Percentiles rank a stretch among this genome's conserved stretches.
Conservation (phyloP, 2,113 vertebrate species). For the Platichthys flesus region DNA sequence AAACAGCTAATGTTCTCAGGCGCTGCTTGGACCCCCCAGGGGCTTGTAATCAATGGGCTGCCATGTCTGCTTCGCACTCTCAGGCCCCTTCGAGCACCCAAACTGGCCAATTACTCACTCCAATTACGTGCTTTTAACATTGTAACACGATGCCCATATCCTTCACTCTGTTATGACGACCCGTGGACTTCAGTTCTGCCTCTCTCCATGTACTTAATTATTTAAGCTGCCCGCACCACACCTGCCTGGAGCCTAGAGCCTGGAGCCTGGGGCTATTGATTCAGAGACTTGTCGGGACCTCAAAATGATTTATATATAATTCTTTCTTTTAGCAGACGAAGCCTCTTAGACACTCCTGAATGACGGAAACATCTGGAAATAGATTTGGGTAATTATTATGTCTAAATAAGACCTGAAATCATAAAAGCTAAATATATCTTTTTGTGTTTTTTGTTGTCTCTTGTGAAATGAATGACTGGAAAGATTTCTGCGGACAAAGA, state of each 20-base stretch:
- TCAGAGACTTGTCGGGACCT: constrained; percentile 66
- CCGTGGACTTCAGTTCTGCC: constrained; percentile 75
- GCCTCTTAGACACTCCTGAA: background rate
- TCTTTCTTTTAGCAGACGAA: constrained; percentile 10
- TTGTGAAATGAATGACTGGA: constrained; percentile 41
- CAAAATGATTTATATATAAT: constrained; percentile 51
- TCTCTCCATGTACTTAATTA: constrained; percentile 81
- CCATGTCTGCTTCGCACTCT: constrained; percentile 79
- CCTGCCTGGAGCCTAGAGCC: constrained; percentile 80
- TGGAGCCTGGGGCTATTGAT: constrained; percentile 83
- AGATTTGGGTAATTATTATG: constrained; percentile 9
- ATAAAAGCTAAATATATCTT: constrained; percentile 5
- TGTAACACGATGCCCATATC: constrained; percentile 76
- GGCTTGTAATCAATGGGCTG: constrained; percentile 67
- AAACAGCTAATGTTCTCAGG: constrained; percentile 59
- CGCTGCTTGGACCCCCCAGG: constrained; percentile 19
- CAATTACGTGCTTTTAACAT: constrained; percentile 81
- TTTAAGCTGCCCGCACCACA: constrained; percentile 81
- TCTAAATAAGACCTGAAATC: background rate
- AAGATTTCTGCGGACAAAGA: constrained; percentile 83
- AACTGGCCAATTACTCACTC: constrained; percentile 62
- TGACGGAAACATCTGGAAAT: background rate
- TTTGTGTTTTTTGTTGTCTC: constrained; percentile 30
- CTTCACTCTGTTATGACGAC: constrained; percentile 81
- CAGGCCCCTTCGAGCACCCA: constrained; percentile 69